Evolutionary conservation across 2,888 invertebrate genomes (phyloP).

Genomic region (Liopterus haemorrhoidalis): DNA sequence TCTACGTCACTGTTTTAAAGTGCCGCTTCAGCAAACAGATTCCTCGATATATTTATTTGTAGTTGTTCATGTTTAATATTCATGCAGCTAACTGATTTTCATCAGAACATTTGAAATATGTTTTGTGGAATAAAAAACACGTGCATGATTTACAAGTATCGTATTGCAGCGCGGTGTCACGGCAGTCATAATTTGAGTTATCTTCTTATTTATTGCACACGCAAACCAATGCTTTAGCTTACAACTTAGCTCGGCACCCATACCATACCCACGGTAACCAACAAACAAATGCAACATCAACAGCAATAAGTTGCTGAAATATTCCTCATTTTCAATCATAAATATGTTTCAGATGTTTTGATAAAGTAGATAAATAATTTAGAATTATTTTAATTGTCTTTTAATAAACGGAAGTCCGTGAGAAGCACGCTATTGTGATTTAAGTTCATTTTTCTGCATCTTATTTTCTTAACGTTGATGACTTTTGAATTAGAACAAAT

Average conservation of each 20-base stretch:
- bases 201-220: slow-evolving; percentile 41
- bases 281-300: too few species aligned
- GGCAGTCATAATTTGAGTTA: slow-evolving; percentile 43
- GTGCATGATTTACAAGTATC: slow-evolving; percentile 41
- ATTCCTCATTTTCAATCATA: too few species aligned
- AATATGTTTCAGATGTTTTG: too few species aligned
- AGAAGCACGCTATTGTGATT: too few species aligned
- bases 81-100: slow-evolving; percentile 35
- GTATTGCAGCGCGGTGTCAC: slow-evolving; percentile 40
- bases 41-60: slow-evolving; percentile 17
- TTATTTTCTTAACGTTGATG: too few species aligned
- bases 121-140: slow-evolving; percentile 16
- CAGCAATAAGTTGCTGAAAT: too few species aligned
- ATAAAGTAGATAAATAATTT: too few species aligned
- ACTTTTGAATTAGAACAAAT: too few species aligned
- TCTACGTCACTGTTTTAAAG: not conserved
- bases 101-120: slow-evolving; percentile 36
- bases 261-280: too few species aligned
- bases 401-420: too few species aligned
- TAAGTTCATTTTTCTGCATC: too few species aligned
- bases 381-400: too few species aligned
- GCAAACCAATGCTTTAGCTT: slow-evolving; percentile 26
- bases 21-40: slow-evolving; percentile 3
- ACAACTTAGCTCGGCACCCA: not conserved
- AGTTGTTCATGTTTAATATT: slow-evolving; percentile 30